Base-by-base conservation (phyloP, 2,113 vertebrate species). In the Callaeas wilsoni region DNA sequence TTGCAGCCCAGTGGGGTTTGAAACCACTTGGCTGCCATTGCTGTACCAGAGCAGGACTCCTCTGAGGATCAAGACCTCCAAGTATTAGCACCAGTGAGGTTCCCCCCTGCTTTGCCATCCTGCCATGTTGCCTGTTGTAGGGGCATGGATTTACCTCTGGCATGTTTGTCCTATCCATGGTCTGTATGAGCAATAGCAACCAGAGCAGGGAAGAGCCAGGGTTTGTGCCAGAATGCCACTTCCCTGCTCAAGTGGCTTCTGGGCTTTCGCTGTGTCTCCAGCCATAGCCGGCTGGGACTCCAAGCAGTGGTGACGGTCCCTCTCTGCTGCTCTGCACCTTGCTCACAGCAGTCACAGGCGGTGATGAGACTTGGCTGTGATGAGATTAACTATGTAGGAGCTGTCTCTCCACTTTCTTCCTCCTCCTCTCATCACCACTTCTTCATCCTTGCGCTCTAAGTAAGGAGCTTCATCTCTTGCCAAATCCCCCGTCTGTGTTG, bases 401-500 rank as follows among this genome's bases (percentile, higher is more conserved):
- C 83, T 69, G 55, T 27, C 60, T 84, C 76, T 90, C 18, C 26
- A 20, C 15, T 87, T 90, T 70, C 44, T 64, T 75, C 59, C 65
- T 56, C 78, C 78, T 89, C 80, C 81, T 93, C 71, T 56, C 55
- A 20, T 70, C 9, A 2, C 68, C 60, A 33, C 71, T 90, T 93
- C 87, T 94, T 62, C 69, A 57, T 95, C 62, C 53, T 90, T 8
- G 3, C 59, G 59, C 90, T 84, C 39, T 67, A 80, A 93, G 77
- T 52, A 87, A 93, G 79, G 73, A 94, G 93, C 90, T 96, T 90
- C 26, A 16, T 91, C 78, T 96, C 82, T 88, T 96, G 94, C 96
- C 95, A 97, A 97, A 96, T 96, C 82, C 87, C 76, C 86, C 14
- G 74, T 94, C 96, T 93, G 93, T 94, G 62, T 86, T 94, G 93